Evolutionary conservation across 2,797 vertebrate species (phyloP).

Genomic region (Sebastiscus tertius): DNA sequence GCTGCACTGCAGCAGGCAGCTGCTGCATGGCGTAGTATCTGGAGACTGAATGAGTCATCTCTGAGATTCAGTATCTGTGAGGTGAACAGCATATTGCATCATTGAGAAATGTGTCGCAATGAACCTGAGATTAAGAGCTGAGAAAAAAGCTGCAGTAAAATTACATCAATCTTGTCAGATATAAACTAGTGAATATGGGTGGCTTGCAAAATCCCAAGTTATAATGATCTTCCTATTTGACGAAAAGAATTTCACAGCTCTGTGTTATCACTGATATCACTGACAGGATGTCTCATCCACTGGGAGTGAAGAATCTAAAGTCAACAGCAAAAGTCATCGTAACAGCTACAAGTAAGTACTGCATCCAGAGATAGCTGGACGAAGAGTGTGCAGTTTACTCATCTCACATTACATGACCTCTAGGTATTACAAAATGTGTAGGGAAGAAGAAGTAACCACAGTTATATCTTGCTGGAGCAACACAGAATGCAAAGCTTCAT

Average conservation of each 20-base stretch:
- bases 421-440: neutral
- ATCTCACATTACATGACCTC: no score
- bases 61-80: neutral
- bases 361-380: neutral
- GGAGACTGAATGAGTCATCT: slow-evolving; percentile 7
- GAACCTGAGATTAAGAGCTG: neutral
- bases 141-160: neutral
- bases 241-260: neutral
- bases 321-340: neutral
- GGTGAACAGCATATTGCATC: neutral
- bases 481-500: no score
- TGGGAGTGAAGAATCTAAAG: neutral
- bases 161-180: neutral
- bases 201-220: neutral
- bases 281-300: neutral
- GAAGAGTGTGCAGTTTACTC: neutral
- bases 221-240: neutral
- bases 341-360: neutral
- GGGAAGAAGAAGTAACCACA: neutral
- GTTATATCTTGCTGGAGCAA: no score
- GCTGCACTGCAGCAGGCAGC: slow-evolving; percentile 14
- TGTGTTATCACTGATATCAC: neutral
- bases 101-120: neutral
- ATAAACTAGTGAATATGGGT: neutral
- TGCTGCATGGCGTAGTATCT: neutral